Evolutionary conservation across 2,888 invertebrate species (phyloP), one percentile per base, ranked within the genome.

Genomic region (Xylocampa areola): DNA sequence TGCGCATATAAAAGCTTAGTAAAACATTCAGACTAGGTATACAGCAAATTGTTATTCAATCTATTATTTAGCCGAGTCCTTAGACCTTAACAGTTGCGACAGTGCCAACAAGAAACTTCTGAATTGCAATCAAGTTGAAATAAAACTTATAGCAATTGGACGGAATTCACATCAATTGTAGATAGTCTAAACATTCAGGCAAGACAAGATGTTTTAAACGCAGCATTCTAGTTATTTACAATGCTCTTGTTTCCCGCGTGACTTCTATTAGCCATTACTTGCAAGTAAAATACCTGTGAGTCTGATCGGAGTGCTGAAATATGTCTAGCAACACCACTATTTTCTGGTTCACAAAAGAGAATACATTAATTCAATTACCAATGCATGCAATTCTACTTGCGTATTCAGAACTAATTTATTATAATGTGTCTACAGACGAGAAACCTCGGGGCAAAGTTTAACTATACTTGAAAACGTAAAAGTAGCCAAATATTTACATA

Each of bases 141-240:
- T 61, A 67, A 65, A 61, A 65, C 47, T 63, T 73, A 58, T 57
- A 68, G 67, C 64, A 67, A 68, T 70, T 55, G 55, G 68, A 61
- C 23, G 53, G 50, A 71, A 71, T 68, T 62, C 35, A 73, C 72
- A 74, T 76, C 66, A 78, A 79, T 74, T 68, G 21, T 51, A 64
- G 71, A 58, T 44, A 58, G 50, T 76, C 66, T 37, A 68, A 73
- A 70, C 61, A 74, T 67, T 57, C 68, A 65, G 65, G 69, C 70
- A 72, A 74, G 60, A 59, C 71, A 64, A 72, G 64, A 65, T 73
- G 72, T 59, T 79, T 66, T 61, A 73, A 75, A 53, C 41, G 43
- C 36, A 67, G 39, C 53, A 52, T 59, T 66, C 47, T 59, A 39
- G 37, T 59, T 67, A 73, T 75, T 73, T 69, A 68, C 51, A 61